phyloP scores from a whole-genome alignment of 2,888 invertebrate genomes.

The Apamea sordens region DNA sequence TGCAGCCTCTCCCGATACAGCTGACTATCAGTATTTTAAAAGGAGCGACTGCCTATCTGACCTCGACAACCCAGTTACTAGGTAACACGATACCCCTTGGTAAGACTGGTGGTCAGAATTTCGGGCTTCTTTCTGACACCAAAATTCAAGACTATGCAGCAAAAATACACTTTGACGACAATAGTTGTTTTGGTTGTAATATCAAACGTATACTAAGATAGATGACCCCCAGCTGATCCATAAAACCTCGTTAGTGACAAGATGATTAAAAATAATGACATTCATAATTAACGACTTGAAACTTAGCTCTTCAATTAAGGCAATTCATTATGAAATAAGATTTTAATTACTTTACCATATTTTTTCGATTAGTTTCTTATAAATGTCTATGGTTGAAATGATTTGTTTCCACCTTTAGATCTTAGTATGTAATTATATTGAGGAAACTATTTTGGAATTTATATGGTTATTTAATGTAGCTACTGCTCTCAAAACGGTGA shows the following conservation, averaged over 20 bases:
- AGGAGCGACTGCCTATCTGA: background rate
- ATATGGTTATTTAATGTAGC: no score
- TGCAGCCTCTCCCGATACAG: background rate
- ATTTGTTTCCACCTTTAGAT: background rate
- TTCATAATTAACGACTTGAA: constrained; percentile 17
- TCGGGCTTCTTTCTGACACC: background rate
- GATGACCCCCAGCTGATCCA: background rate
- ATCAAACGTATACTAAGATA: background rate
- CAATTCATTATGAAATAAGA: constrained; percentile 25
- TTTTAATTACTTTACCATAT: constrained; percentile 21
- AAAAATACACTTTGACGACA: background rate
- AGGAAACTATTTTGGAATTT: background rate
- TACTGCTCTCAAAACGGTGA: no score
- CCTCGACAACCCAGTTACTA: background rate
- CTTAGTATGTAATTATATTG: background rate
- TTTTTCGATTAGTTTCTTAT: background rate
- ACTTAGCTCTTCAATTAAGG: constrained; percentile 19
- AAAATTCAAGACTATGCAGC: background rate
- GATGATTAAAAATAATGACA: constrained; percentile 45
- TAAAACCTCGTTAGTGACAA: constrained; percentile 20
- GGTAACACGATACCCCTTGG: no score
- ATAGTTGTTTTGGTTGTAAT: background rate
- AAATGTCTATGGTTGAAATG: background rate
- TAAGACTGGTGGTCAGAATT: background rate
- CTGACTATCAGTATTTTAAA: background rate